Percentiles rank a stretch among this genome's conserved stretches.
These are phyloP conservation scores for Diadophis punctatus DNA, from an alignment of 2,113 vertebrate species.

Conservation along the genomic window DNA sequence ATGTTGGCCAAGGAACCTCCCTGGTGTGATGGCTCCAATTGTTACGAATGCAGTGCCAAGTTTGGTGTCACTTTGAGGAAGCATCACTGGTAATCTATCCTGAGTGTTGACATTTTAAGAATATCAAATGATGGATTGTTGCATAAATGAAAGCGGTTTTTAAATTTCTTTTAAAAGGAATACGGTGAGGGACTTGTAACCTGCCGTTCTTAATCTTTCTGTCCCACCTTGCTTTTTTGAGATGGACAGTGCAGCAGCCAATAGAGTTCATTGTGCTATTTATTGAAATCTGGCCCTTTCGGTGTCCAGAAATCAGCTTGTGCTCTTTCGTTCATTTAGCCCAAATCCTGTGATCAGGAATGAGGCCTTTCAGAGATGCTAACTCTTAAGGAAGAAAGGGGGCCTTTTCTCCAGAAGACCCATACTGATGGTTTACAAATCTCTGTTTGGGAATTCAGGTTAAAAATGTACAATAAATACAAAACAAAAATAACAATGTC, in stretches of 20 bases:
- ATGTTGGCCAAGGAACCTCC: slow-evolving; percentile 98
- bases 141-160: not conserved
- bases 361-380: not conserved
- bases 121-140: not conserved
- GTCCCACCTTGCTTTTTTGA: not conserved
- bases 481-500: not conserved
- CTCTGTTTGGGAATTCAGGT: not conserved
- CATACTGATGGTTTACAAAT: not conserved
- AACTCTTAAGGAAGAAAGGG: not conserved
- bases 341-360: not conserved
- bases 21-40: slow-evolving; percentile 98
- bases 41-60: slow-evolving; percentile 93
- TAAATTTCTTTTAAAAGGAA: not conserved
- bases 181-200: not conserved
- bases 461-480: not conserved
- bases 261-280: not conserved
- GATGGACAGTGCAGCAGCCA: not conserved
- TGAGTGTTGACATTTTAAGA: not conserved
- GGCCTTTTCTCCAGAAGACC: not conserved
- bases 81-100: slow-evolving; percentile 87
- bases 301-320: not conserved
- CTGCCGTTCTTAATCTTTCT: not conserved
- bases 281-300: not conserved
- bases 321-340: not conserved
- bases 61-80: slow-evolving; percentile 97